A percentile compares a stretch with the other conserved stretches of the same genome.
Conservation (phyloP, 2,797 vertebrate genomes). For the Potorous gilbertii region DNA sequence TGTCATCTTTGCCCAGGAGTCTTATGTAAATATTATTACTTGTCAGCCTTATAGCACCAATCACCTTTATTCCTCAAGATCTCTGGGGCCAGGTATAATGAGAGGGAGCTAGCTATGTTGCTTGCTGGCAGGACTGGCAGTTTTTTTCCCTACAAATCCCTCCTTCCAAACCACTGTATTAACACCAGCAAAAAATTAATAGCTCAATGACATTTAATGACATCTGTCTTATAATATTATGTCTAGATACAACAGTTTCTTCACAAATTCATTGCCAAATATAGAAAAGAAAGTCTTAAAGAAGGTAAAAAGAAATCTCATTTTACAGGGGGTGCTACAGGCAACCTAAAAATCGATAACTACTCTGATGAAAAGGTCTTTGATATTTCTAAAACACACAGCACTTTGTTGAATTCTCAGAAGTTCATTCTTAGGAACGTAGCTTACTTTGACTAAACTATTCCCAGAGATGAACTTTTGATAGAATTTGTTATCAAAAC, state of each 20-base stretch:
- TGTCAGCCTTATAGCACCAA: background rate
- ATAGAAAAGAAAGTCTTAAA: background rate
- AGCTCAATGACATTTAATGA: background rate
- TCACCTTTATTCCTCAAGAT: background rate
- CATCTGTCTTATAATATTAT: background rate
- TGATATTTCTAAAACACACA: background rate
- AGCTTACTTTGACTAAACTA: background rate
- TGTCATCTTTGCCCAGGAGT: background rate
- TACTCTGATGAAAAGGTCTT: background rate
- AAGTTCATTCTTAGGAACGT: background rate
- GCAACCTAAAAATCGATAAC: background rate
- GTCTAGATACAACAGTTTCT: background rate
- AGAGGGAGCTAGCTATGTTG: background rate
- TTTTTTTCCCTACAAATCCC: background rate
- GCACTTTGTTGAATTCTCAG: background rate
- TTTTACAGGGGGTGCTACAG: background rate
- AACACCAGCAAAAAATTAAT: background rate
- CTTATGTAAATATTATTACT: background rate
- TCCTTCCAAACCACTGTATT: background rate
- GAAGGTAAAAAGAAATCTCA: background rate
- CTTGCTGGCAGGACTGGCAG: background rate
- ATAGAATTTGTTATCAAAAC: background rate
- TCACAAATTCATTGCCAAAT: background rate
- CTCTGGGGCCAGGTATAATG: background rate
- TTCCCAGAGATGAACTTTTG: background rate